phyloP scores from a whole-genome alignment of 2,888 invertebrate genomes.

The Chamaedrilus cognettii region DNA sequence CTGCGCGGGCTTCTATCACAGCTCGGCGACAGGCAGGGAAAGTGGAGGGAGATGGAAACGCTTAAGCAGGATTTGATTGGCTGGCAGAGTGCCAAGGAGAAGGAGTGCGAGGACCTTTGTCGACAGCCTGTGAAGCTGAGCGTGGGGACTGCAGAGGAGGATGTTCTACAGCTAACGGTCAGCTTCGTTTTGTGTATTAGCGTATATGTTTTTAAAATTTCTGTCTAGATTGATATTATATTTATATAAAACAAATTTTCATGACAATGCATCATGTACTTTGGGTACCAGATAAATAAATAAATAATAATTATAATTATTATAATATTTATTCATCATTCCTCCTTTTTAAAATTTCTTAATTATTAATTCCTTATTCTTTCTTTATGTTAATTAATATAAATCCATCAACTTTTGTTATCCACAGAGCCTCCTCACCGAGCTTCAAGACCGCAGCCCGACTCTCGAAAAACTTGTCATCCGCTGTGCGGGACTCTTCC shows the following conservation, averaged over 20 bases:
- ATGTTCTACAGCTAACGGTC: not conserved
- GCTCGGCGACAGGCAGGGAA: not conserved
- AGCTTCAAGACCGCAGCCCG: conserved; percentile 10
- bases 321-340: not conserved
- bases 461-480: conserved; percentile 13
- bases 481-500: conserved; percentile 9
- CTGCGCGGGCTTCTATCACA: not conserved
- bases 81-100: not conserved
- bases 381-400: not conserved
- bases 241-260: too few relatives aligned
- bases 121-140: not conserved
- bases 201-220: too few relatives aligned
- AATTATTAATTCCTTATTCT: too few relatives aligned
- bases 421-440: not conserved
- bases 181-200: too few relatives aligned
- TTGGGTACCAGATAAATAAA: not conserved
- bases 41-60: not conserved
- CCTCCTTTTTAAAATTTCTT: too few relatives aligned
- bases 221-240: too few relatives aligned
- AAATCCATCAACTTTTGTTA: not conserved
- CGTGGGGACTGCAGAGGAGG: not conserved
- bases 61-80: not conserved
- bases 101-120: not conserved
- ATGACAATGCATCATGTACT: too few relatives aligned
- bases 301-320: not conserved